These are phyloP conservation scores for Chaenogobius annularis DNA, from an alignment of 2,113 vertebrate species.

Conservation along the genomic window DNA sequence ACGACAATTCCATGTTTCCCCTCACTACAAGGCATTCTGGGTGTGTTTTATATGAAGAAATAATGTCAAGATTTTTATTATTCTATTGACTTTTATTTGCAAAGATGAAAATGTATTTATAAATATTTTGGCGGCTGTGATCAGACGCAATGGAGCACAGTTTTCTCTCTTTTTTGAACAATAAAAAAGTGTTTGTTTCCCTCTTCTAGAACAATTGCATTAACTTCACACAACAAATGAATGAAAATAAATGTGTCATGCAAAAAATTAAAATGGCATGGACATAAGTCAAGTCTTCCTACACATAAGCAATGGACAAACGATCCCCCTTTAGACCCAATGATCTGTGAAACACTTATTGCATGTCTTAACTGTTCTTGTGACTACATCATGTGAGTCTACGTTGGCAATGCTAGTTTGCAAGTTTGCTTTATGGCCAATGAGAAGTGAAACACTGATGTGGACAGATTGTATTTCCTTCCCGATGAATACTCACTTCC, in stretches of 20 bases:
- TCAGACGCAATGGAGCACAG: neutral
- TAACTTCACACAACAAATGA: too few relatives aligned
- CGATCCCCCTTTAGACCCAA: neutral
- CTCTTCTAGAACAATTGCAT: neutral
- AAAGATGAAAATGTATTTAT: neutral
- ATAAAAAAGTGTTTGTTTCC: neutral
- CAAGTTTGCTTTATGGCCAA: neutral
- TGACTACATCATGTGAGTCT: neutral
- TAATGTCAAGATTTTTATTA: too few relatives aligned
- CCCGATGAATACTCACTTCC: conserved; percentile 29
- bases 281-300: too few relatives aligned
- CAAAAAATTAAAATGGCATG: too few relatives aligned
- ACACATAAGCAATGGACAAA: neutral
- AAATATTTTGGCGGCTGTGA: neutral
- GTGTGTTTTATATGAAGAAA: too few relatives aligned
- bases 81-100: too few relatives aligned
- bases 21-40: too few relatives aligned
- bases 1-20: too few relatives aligned
- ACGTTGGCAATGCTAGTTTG: neutral
- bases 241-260: too few relatives aligned
- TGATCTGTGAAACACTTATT: neutral
- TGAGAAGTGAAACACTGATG: conserved; percentile 49
- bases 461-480: conserved; percentile 35
- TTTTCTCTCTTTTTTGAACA: neutral
- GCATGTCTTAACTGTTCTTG: neutral